A percentile compares a stretch with the other conserved stretches of the same genome.
Evolutionary conservation across 2,113 vertebrate genomes (phyloP).

Genomic region (Puffinus mauretanicus): DNA sequence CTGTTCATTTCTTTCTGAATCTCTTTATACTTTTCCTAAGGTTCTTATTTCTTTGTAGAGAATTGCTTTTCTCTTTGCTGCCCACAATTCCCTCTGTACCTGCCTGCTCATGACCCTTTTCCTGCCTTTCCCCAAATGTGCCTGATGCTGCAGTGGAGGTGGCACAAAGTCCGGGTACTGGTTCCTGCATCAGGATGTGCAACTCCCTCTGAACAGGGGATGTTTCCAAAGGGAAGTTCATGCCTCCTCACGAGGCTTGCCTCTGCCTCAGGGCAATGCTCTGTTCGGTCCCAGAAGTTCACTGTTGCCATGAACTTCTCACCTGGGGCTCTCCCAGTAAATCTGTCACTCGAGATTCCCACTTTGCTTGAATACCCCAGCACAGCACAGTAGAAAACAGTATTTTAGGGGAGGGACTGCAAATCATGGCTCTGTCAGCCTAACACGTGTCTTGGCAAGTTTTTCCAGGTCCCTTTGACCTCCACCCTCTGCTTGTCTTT

Average conservation of each 20-base stretch:
- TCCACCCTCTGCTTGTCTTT: neutral
- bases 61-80: neutral
- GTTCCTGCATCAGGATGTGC: too few relatives aligned
- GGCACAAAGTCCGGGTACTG: neutral
- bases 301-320: neutral
- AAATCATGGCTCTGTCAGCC: neutral
- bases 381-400: neutral
- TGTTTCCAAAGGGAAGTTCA: neutral
- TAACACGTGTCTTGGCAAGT: neutral
- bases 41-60: neutral
- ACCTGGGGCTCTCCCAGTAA: neutral
- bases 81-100: neutral
- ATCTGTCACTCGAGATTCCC: neutral
- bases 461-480: neutral
- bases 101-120: neutral
- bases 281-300: neutral
- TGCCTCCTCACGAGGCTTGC: neutral
- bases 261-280: neutral
- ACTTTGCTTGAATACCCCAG: neutral
- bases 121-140: neutral
- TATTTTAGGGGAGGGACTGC: neutral
- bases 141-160: neutral
- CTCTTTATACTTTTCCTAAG: neutral
- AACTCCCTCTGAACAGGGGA: neutral
- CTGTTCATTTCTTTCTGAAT: neutral